A percentile compares a stretch with the other conserved stretches of the same genome.
phyloP scores from a whole-genome alignment of 2,113 vertebrate species.

The Centropus bengalensis region DNA sequence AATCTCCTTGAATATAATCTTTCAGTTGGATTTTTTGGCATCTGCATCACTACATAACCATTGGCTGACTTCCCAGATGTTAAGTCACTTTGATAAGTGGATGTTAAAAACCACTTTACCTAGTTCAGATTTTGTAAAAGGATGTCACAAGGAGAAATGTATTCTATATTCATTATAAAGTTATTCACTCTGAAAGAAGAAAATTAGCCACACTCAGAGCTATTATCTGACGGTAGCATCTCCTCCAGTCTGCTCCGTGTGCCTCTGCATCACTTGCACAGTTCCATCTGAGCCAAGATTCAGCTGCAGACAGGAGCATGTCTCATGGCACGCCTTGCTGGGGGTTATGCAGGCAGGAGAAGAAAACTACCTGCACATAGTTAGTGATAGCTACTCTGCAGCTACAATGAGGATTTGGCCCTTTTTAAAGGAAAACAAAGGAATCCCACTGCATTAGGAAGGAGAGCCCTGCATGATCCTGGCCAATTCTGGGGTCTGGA shows the following conservation, averaged over 20 bases:
- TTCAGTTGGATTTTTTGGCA: conserved; percentile 61
- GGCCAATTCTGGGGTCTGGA: not conserved
- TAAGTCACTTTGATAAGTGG: conserved; percentile 72
- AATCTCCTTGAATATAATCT: conserved; percentile 42
- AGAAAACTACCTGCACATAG: not conserved
- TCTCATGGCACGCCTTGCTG: not conserved
- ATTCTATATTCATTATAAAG: conserved; percentile 56
- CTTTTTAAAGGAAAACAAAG: not conserved
- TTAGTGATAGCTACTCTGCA: not conserved
- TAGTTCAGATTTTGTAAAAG: conserved; percentile 53
- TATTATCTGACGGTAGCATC: not conserved
- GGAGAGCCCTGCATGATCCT: not conserved
- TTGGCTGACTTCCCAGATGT: conserved; percentile 60
- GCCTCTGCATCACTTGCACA: not conserved
- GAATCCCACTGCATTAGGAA: not conserved
- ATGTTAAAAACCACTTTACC: conserved; percentile 66
- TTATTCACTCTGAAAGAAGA: conserved; percentile 48
- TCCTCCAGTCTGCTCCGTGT: not conserved
- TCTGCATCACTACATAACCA: conserved; percentile 40
- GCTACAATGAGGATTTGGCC: not conserved
- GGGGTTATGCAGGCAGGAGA: not conserved
- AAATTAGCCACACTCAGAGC: conserved; percentile 26
- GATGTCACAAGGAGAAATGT: conserved; percentile 57
- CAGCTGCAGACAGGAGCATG: not conserved
- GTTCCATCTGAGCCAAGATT: not conserved